Evolutionary conservation across 1,140 invertebrate species (phyloP).

Genomic region (Cherax quadricarinatus): DNA sequence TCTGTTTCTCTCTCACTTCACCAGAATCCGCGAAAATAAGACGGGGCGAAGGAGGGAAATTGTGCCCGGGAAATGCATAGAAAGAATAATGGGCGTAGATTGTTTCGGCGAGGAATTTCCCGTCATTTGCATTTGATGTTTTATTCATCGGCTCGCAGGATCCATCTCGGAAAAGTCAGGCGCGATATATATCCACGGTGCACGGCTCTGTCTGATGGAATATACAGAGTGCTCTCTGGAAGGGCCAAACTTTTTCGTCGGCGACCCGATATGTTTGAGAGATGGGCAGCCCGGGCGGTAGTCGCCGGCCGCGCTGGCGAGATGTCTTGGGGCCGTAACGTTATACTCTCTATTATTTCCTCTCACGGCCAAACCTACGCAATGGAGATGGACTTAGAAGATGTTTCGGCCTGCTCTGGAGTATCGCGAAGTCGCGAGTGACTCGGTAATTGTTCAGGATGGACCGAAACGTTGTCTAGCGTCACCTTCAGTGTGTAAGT

Average conservation of each 20-base stretch:
- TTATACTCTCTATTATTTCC: too few relatives aligned
- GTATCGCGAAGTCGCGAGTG: too few relatives aligned
- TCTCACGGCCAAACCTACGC: too few relatives aligned
- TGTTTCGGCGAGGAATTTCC: constrained; percentile 54
- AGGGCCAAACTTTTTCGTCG: constrained; percentile 3
- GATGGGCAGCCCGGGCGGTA: too few relatives aligned
- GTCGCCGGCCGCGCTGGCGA: too few relatives aligned
- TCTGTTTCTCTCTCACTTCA: neutral
- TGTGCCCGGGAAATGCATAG: constrained; percentile 53
- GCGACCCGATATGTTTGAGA: constrained; percentile 11
- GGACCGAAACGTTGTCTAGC: too few relatives aligned
- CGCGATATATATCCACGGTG: constrained; percentile 31
- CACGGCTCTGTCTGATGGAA: constrained; percentile 29
- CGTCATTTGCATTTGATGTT: constrained; percentile 58
- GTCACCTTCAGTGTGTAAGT: too few relatives aligned
- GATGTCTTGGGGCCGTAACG: too few relatives aligned
- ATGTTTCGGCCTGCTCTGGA: too few relatives aligned
- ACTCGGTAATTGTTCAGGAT: too few relatives aligned
- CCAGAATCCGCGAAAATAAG: constrained; percentile 12
- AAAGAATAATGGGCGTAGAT: constrained; percentile 62
- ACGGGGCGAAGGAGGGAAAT: constrained; percentile 20
- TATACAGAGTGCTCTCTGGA: constrained; percentile 31
- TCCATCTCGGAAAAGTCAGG: constrained; percentile 57
- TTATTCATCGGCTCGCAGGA: constrained; percentile 57
- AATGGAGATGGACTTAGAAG: too few relatives aligned